Base-by-base conservation (phyloP, 2,113 vertebrate genomes). In the Asarcornis scutulata region DNA sequence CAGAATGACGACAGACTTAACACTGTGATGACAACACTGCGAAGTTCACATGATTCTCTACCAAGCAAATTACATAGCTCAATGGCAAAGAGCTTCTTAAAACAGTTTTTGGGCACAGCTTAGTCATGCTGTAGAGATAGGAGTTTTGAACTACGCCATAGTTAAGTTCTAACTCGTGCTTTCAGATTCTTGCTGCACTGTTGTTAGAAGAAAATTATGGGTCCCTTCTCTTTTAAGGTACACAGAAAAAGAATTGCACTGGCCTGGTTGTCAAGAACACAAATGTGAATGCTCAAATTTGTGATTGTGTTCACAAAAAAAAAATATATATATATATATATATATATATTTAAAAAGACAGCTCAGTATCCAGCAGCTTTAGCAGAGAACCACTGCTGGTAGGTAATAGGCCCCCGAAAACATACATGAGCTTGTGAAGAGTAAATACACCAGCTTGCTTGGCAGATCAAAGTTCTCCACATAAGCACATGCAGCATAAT, bases 401-500 rank as follows among this genome's bases (percentile, higher is more conserved):
- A 48, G 46, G 11, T 44, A 34, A 76, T 9, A 76, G 29, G 52
- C 40, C 77, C 40, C 69, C 42, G 52, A 85, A 60, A 68, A 55
- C 44, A 7, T 11, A 44, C 1, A 60, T 22, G 25, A 95, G 31
- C n/a, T 80, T 56, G 66, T 4, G 23, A 89, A 55, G 44, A 72
- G 74, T 48, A 95, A 95, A 89, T 20, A 66, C 4, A 69, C 2
- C 58, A 73, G 59, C 38, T 59, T 71, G 55, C n/a, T 31, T 86
- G 63, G 52, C 63, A 85, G 89, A 93, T 67, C 72, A 74, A 96
- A 93, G 91, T 87, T 86, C 83, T 73, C 38, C 74, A 72, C 73
- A 63, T 75, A 20, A 64, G 55, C 64, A 77, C n/a, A 69, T 50
- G 66, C 31, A 83, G 13, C 31, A 17, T 21, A 71, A 77, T 71